phyloP scores from a whole-genome alignment of 2,113 vertebrate species.

The Dolichotis patagonum region DNA sequence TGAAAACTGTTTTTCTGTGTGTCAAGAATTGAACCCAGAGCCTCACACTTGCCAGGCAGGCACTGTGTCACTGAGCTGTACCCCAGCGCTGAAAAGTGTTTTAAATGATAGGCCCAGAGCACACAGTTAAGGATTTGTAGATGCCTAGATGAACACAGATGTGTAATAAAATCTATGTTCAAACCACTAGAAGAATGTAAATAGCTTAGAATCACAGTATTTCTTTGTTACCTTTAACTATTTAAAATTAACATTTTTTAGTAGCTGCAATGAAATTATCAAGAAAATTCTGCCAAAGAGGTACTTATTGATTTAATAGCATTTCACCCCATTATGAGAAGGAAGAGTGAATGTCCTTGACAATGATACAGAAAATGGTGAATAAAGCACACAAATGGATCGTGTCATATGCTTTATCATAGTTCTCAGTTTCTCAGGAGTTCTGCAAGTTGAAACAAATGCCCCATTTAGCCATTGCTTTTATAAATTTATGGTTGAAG shows the following conservation, averaged over 20 bases:
- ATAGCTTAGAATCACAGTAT: not conserved
- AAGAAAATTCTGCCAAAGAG: not conserved
- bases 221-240: not conserved
- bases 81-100: not conserved
- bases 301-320: not conserved
- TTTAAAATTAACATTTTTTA: not conserved
- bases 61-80: too few relatives aligned
- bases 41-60: too few relatives aligned
- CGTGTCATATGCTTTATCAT: not conserved
- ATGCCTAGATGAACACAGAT: not conserved
- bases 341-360: not conserved
- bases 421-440: not conserved
- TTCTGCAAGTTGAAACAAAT: not conserved
- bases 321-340: not conserved
- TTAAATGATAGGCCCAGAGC: not conserved
- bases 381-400: not conserved
- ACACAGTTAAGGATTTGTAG: not conserved
- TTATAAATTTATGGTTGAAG: not conserved
- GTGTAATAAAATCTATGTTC: not conserved
- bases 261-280: not conserved
- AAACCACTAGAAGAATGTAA: not conserved
- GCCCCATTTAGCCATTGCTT: not conserved
- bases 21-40: too few relatives aligned
- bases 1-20: not conserved
- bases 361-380: not conserved